These are phyloP conservation scores for Eupithecia centaureata DNA, from an alignment of 2,888 invertebrate species.

Conservation along the genomic window DNA sequence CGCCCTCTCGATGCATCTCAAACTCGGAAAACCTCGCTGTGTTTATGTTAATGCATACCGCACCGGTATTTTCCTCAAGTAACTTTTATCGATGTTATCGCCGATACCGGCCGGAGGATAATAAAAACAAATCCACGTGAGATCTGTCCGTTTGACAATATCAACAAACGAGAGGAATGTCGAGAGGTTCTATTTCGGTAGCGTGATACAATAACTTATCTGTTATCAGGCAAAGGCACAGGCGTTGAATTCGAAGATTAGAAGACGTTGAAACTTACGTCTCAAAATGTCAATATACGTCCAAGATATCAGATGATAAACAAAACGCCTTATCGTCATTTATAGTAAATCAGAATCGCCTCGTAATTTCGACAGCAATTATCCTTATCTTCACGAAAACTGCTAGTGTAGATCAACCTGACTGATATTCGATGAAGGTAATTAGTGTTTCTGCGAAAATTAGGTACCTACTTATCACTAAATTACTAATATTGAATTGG, in stretches of 20 bases:
- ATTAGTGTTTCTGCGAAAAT: slow-evolving; percentile 19
- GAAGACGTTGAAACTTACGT: slow-evolving; percentile 13
- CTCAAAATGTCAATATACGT: slow-evolving; percentile 24
- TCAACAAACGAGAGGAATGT: slow-evolving; percentile 65
- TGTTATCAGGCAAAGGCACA: slow-evolving; percentile 79
- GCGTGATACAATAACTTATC: slow-evolving; percentile 66
- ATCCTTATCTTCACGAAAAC: background rate
- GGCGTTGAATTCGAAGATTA: slow-evolving; percentile 47
- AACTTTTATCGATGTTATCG: slow-evolving; percentile 65
- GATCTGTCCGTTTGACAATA: slow-evolving; percentile 59
- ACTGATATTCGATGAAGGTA: background rate
- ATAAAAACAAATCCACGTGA: slow-evolving; percentile 82
- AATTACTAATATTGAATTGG: background rate
- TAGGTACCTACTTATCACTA: background rate
- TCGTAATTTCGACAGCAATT: slow-evolving; percentile 4
- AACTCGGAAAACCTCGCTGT: slow-evolving; percentile 49
- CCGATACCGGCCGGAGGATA: slow-evolving; percentile 66
- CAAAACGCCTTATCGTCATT: background rate
- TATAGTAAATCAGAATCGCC: slow-evolving; percentile 6
- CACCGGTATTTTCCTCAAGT: slow-evolving; percentile 27
- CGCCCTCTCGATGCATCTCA: slow-evolving; percentile 37
- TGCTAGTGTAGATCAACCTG: slow-evolving; percentile 1
- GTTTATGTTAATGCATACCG: slow-evolving; percentile 71
- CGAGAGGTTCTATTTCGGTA: slow-evolving; percentile 72
- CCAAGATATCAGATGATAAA: slow-evolving; percentile 17